These are phyloP conservation scores for Plumapathes pennacea DNA, from an alignment of 92 coral and sea anemone species.

Conservation along the genomic window DNA sequence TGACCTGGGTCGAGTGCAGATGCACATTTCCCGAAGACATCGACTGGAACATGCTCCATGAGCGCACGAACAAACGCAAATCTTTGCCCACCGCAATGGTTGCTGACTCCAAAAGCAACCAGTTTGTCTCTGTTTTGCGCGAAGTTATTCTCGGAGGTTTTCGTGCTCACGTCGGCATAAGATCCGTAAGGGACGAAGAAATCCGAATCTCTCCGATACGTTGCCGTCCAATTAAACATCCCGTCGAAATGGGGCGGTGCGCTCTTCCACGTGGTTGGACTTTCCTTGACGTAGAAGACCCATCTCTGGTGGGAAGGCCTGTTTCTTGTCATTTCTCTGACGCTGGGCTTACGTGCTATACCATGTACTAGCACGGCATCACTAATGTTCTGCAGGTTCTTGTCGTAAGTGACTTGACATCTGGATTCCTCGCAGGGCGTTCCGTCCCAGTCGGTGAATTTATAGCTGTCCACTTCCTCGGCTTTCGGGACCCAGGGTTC, in stretches of 20 bases:
- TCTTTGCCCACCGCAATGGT: constrained; percentile 4
- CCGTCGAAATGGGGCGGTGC: not conserved
- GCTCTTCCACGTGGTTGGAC: too few species aligned
- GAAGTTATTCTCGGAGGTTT: too few species aligned
- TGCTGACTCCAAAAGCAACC: constrained; percentile 14
- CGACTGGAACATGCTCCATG: constrained; percentile 2
- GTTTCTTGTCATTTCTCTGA: not conserved
- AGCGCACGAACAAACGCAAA: constrained; percentile 2
- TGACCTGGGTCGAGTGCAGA: not conserved
- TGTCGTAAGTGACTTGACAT: constrained; percentile 5
- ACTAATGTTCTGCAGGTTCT: not conserved
- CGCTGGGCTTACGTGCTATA: not conserved
- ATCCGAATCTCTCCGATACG: constrained; percentile 15
- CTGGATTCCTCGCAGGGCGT: constrained; percentile 6
- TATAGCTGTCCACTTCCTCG: not conserved
- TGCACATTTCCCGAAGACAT: constrained; percentile 6
- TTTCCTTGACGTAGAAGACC: constrained; percentile 14
- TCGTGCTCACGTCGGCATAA: too few species aligned
- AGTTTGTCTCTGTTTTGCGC: constrained; percentile 9
- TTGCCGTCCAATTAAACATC: constrained; percentile 11
- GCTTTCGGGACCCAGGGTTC: too few species aligned
- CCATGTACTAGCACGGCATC: constrained; percentile 8
- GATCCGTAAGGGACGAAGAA: constrained; percentile 21
- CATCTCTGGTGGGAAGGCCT: constrained; percentile 10
- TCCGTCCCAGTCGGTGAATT: constrained; percentile 17